Base-by-base conservation (phyloP, 2,888 invertebrate species). In the Lasioglossum pauxillum region DNA sequence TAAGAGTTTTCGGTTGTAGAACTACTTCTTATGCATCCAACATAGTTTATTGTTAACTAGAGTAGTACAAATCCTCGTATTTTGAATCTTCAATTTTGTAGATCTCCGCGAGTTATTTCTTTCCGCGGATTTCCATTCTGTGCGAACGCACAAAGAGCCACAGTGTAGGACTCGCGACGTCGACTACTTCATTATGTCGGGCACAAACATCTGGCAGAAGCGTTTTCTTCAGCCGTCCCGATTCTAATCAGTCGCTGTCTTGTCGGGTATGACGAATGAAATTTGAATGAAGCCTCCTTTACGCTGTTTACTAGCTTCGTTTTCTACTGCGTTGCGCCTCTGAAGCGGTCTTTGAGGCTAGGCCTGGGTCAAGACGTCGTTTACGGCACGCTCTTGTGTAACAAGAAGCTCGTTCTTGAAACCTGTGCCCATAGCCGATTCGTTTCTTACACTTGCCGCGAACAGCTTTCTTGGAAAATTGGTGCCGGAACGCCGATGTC, bases 311-410 rank as follows among this genome's bases (percentile, higher is more conserved):
- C 19, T 10, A 4, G 31, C 73, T 19, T 23, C 49, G 49, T 49
- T 71, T 53, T 19, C 27, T 23, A 41, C n/a, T 53, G 53, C 19
- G 35, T n/a, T 10, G 44, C 60, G 31, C 64, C 67, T 67, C 35
- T 38, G 67, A 23, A 67, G 67, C 53, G 2, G 69, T 41, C 38
- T 53, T 53, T 53, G 41, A 23, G 10, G 67, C 69, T 41, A 71
- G 78, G 23, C 69, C 38, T 71, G 53, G 78, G 71, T 78, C 78
- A 78, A 27, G 69, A 35, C 53, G 31, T 41, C 69, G 69, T 49
- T 78, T 53, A 27, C 44, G 78, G 69, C 53, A 35, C 69, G 67
- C 19, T 69, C 69, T 78, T 78, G 69, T 78, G 78, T 38, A 78
- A 78, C 53, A 7, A 27, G 41, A 53, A 71, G 69, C 78, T 53